phyloP scores from a whole-genome alignment of 2,888 invertebrate genomes.

The Desoria tigrina region DNA sequence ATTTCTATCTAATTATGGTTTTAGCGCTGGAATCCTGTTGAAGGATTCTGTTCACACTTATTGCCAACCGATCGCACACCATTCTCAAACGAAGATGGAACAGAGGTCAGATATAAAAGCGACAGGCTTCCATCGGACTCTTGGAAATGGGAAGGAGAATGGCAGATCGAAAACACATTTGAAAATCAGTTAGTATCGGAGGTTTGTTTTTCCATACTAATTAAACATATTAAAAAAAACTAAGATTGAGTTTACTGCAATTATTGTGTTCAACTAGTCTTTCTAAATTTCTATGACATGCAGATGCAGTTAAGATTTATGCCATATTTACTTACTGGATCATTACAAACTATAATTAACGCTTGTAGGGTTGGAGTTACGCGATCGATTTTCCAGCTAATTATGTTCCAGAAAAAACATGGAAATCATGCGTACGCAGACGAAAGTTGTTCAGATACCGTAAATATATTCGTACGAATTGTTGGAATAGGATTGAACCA shows the following conservation, averaged over 20 bases:
- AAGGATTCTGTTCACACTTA: constrained; percentile 79
- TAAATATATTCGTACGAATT: constrained; percentile 83
- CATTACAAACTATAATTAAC: too few relatives aligned
- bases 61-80: constrained; percentile 84
- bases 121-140: constrained; percentile 85
- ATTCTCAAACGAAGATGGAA: constrained; percentile 83
- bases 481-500: constrained; percentile 89
- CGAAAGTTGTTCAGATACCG: constrained; percentile 81
- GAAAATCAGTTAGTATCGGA: constrained; percentile 85
- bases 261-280: too few relatives aligned
- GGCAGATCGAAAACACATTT: constrained; percentile 80
- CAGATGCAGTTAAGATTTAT: neutral
- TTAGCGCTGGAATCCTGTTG: constrained; percentile 83
- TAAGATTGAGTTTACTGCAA: neutral
- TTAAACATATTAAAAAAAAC: constrained; percentile 25
- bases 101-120: constrained; percentile 73
- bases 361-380: constrained; percentile 85
- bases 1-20: constrained; percentile 46
- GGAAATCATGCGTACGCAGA: constrained; percentile 87
- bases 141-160: constrained; percentile 96
- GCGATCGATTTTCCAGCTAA: constrained; percentile 86
- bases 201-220: constrained; percentile 58
- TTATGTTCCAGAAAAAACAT: constrained; percentile 80
- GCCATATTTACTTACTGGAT: neutral
- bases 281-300: too few relatives aligned